Evolutionary conservation across 2,888 invertebrate genomes (phyloP).

Genomic region (Xestia sexstrigata): DNA sequence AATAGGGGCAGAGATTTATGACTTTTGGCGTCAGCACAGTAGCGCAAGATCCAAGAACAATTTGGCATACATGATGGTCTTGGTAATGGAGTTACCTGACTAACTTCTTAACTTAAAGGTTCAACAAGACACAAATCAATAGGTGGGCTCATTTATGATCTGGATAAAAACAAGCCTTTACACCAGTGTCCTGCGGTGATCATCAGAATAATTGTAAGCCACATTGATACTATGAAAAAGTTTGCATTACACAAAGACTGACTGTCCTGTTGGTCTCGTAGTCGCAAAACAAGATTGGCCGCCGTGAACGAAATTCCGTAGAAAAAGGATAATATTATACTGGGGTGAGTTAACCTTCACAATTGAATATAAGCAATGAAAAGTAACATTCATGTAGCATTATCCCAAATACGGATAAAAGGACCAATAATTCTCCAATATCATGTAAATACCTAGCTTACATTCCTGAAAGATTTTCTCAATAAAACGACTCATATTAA

Average conservation of each 20-base stretch:
- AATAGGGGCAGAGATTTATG: not conserved
- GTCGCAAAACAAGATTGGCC: not conserved
- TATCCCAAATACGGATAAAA: slow-evolving; percentile 18
- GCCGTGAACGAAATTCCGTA: not conserved
- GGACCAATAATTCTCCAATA: slow-evolving; percentile 38
- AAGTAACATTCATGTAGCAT: slow-evolving; percentile 3
- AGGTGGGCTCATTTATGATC: too few species aligned
- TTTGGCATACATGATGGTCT: not conserved
- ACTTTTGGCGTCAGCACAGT: not conserved
- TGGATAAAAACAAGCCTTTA: not conserved
- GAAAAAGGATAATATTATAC: not conserved
- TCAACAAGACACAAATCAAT: not conserved
- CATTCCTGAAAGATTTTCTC: slow-evolving; percentile 21
- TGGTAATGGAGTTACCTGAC: not conserved
- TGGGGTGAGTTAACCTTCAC: not conserved
- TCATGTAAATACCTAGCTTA: slow-evolving; percentile 25
- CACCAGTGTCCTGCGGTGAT: not conserved
- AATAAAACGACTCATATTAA: slow-evolving; percentile 45
- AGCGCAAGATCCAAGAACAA: slow-evolving; percentile 21
- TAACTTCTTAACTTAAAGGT: not conserved
- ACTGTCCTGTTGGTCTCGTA: too few species aligned
- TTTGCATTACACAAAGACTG: not conserved
- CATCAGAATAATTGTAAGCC: not conserved
- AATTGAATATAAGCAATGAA: not conserved
- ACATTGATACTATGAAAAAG: not conserved